Conservation (phyloP, 2,113 vertebrate genomes). For the Deroptyus accipitrinus region DNA sequence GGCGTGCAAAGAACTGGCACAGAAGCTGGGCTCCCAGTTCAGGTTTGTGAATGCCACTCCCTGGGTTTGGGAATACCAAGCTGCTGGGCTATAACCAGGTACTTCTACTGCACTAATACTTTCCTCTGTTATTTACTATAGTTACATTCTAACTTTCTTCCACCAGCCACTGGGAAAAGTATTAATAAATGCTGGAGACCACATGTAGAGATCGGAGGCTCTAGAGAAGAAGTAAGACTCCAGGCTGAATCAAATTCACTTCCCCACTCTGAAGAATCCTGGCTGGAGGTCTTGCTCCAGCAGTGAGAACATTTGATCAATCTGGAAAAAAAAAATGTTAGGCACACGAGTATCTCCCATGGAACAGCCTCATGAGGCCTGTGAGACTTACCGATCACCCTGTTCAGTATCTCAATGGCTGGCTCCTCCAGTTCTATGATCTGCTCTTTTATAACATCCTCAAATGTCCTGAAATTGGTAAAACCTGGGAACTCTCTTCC, state of each 20-base stretch:
- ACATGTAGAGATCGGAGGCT: not conserved
- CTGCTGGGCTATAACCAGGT: not conserved
- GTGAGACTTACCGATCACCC: constrained; percentile 10
- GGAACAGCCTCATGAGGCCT: not conserved
- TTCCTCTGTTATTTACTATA: not conserved
- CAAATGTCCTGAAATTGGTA: constrained; percentile 84
- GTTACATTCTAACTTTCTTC: not conserved
- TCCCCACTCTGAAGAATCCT: not conserved
- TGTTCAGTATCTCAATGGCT: constrained; percentile 74
- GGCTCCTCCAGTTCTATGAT: constrained; percentile 80
- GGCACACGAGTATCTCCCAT: not conserved
- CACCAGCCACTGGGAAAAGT: not conserved
- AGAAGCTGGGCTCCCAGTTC: not conserved
- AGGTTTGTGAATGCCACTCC: not conserved
- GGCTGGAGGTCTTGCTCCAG: not conserved
- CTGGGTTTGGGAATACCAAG: not conserved
- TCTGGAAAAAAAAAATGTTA: not conserved
- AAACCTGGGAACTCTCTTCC: constrained; percentile 87
- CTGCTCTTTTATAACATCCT: constrained; percentile 79
- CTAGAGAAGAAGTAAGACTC: not conserved
- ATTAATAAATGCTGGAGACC: not conserved
- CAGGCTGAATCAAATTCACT: not conserved
- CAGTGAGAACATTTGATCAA: not conserved
- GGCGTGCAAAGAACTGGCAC: not conserved
- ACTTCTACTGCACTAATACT: not conserved